Base-by-base conservation (phyloP, 2,113 vertebrate genomes). In the Microtus oregoni region DNA sequence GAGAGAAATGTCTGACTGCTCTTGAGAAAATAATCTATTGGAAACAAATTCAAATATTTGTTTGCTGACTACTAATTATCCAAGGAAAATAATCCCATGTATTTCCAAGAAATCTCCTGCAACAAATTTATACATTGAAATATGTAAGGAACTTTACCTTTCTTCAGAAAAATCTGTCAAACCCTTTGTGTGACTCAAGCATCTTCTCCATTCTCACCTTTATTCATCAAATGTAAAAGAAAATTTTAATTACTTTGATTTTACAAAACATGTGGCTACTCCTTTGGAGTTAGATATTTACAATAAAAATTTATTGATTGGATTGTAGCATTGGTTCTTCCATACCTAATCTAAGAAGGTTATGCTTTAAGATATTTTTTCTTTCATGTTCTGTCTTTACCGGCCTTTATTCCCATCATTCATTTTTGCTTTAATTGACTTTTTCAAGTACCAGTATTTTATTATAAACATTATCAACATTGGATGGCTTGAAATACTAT, bases 391-490 rank as follows among this genome's bases (percentile, higher is more conserved):
- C 38, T 79, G 4, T 11, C 32, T 87, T 95, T 22, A 30, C 0
- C 28, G 10, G 30, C 91, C 14, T 86, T 95, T 17, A 10, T 44
- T 94, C 86, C 9, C 5, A 58, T 86, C 52, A 70, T 65, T 0
- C 11, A 28, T 10, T 52, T 95, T 96, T 92, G 55, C 3, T 50
- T 50, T 17, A 58, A 81, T 95, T 89, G n/a, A 72, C 5, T 85
- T 94, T 95, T 72, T 68, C 52, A 88, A 92, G 89, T 86, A 61
- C 22, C 50, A 96, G 13, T 24, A 92, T 95, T 97, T 97, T 95
- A 90, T 52, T 79, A 65, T 94, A 86, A 96, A 95, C 65, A 96
- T 50, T 92, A 78, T 95, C 93, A 94, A 83, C 89, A 91, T 0
- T 63, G 73, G 2, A 26, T 86, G 61, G 26, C 78, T 92, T 89